A percentile compares a stretch with the other conserved stretches of the same genome.
These are phyloP conservation scores for Tetraneura akinire DNA, from an alignment of 1,140 invertebrate genomes.

Conservation along the genomic window DNA sequence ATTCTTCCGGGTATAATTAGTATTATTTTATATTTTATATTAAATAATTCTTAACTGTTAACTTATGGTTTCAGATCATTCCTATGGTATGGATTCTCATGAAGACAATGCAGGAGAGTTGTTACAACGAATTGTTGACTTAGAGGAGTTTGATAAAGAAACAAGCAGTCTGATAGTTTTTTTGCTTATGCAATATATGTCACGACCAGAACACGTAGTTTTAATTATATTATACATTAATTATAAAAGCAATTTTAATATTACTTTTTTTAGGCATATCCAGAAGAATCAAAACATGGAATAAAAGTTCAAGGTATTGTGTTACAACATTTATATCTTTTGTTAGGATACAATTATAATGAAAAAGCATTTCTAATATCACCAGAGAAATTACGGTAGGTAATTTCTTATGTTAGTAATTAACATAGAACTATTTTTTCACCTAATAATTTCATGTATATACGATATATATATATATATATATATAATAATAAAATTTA, in stretches of 20 bases:
- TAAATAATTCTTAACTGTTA: not conserved
- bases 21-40: not conserved
- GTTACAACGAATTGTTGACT: conserved; percentile 80
- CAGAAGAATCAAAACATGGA: conserved; percentile 80
- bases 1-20: conserved; percentile 34
- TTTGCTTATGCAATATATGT: conserved; percentile 92
- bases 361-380: conserved; percentile 88
- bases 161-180: conserved; percentile 95
- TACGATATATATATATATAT: not conserved
- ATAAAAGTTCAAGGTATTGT: conserved; percentile 82
- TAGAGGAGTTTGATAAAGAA: conserved; percentile 93
- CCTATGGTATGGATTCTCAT: conserved; percentile 35
- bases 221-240: conserved; percentile 6
- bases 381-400: conserved; percentile 87
- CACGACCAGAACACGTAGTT: conserved; percentile 71
- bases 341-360: conserved; percentile 89
- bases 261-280: conserved; percentile 67
- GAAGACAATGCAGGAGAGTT: conserved; percentile 56
- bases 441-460: no score
- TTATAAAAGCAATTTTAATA: not conserved
- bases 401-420: conserved; percentile 58
- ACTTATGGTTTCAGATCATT: conserved; percentile 28
- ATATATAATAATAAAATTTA: not conserved
- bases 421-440: no score
- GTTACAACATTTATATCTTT: conserved; percentile 86